Evolutionary conservation across 2,888 invertebrate genomes (phyloP), one percentile per base, ranked within the genome.

Genomic region (Hirtodrosophila confusa): DNA sequence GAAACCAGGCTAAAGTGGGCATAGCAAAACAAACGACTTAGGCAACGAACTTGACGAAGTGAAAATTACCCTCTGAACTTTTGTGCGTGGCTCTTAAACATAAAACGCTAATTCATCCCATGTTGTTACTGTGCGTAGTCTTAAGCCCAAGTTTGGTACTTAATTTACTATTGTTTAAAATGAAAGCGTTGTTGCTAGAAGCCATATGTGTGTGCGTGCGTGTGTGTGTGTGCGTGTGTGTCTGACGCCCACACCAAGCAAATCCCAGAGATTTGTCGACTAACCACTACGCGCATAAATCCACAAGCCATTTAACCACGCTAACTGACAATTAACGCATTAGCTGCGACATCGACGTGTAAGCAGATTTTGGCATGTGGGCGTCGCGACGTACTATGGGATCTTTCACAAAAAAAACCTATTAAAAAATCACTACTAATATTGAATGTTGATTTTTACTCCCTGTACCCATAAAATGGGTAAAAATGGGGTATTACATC

Each of bases 311-410:
- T 83, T 83, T 85, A 85, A 64, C 82, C 73, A 78, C 74, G 61
- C 69, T 57, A 76, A 78, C 76, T 62, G 82, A 85, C 86, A 85
- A 85, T 83, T 83, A 83, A 74, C 85, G 82, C 86, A 87, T 83
- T 83, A 78, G 69, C 82, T 3, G 41, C 61, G 41, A 64, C 48
- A 27, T 35, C 60, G 53, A 58, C 40, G 33, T 35, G 27, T 53
- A 47, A 5, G 31, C n/a, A 5, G 40, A 10, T 51, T 10, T 29
- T 33, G 50, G 53, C 55, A 43, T 69, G 80, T 82, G 61, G 80
- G 80, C 80, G 80, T 83, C 44, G 39, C 43, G 17, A 56, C 40
- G 62, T 31, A 31, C 31, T 31, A 31, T 31, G 31, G 31, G 9
- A 3, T 31, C 9, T 8, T 9, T 31, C 3, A 8, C 17, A 7